Evolutionary conservation across 2,797 vertebrate genomes (phyloP).

Genomic region (Cyclopterus lumpus): DNA sequence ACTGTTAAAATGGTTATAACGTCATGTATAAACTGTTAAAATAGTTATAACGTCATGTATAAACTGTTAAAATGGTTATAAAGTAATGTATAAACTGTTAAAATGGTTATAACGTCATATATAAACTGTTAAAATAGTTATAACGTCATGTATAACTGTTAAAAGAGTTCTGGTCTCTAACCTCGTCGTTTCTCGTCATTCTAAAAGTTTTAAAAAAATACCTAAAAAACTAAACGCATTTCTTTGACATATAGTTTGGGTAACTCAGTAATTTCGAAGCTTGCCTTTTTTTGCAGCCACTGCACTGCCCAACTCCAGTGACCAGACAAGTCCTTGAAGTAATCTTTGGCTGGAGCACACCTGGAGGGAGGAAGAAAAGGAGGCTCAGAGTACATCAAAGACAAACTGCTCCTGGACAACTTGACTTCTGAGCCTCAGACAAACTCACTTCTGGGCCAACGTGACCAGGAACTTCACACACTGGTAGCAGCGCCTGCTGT

Average conservation of each 20-base stretch:
- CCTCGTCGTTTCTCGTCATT: neutral
- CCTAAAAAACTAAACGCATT: neutral
- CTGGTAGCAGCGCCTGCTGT: constrained; percentile 99
- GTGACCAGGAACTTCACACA: constrained; percentile 99
- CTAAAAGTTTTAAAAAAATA: neutral
- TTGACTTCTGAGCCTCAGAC: neutral
- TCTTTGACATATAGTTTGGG: neutral
- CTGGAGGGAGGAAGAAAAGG: constrained; percentile 69
- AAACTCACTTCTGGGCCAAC: constrained; percentile 97
- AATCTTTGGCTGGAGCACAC: constrained; percentile 96
- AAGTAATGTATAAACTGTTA: neutral
- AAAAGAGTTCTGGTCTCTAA: neutral
- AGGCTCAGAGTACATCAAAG: too few species aligned
- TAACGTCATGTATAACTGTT: neutral
- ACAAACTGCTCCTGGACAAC: too few species aligned
- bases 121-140: too few species aligned
- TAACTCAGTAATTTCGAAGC: constrained; percentile 5
- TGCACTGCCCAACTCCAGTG: constrained; percentile 99
- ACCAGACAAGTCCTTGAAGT: constrained; percentile 97
- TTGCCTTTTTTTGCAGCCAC: constrained; percentile 97
- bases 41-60: neutral
- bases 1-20: too few species aligned
- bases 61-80: neutral
- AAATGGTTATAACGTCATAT: neutral
- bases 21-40: too few species aligned